phyloP scores from a whole-genome alignment of 1,140 invertebrate genomes.

The Micrasema minimum region DNA sequence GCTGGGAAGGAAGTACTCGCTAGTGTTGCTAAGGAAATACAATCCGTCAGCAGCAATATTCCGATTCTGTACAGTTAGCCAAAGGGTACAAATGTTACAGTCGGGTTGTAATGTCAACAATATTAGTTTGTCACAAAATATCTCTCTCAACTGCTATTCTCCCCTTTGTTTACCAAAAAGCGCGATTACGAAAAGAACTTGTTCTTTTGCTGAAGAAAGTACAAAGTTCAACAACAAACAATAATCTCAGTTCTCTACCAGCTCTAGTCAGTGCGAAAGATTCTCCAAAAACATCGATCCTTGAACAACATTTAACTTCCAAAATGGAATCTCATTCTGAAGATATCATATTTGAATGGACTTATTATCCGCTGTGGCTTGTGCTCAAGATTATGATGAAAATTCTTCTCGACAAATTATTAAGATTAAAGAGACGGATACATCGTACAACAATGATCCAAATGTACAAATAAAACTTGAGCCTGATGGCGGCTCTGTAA shows the following conservation, averaged over 20 bases:
- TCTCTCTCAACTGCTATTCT: slow-evolving; percentile 78
- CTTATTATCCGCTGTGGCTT: slow-evolving; percentile 69
- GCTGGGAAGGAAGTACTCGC: slow-evolving; percentile 65
- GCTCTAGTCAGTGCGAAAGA: slow-evolving; percentile 57
- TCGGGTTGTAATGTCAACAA: slow-evolving; percentile 73
- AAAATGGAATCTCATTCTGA: slow-evolving; percentile 61
- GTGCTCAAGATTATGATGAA: slow-evolving; percentile 67
- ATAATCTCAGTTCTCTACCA: slow-evolving; percentile 45
- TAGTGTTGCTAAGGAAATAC: slow-evolving; percentile 72
- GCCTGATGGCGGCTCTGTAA: slow-evolving; percentile 16
- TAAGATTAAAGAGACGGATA: slow-evolving; percentile 60
- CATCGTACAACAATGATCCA: slow-evolving; percentile 49
- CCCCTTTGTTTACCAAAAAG: slow-evolving; percentile 79
- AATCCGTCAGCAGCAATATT: slow-evolving; percentile 73
- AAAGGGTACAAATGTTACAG: slow-evolving; percentile 79
- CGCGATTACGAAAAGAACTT: slow-evolving; percentile 74
- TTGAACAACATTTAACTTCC: slow-evolving; percentile 64
- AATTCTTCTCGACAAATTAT: slow-evolving; percentile 55
- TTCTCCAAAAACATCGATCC: slow-evolving; percentile 63
- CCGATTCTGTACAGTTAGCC: slow-evolving; percentile 70
- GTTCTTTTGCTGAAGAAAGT: slow-evolving; percentile 74
- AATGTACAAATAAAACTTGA: slow-evolving; percentile 49
- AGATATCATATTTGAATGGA: slow-evolving; percentile 71
- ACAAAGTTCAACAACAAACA: slow-evolving; percentile 59
- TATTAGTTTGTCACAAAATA: slow-evolving; percentile 64